phyloP scores from a whole-genome alignment of 2,113 vertebrate species.

The Triplophysa rosa region DNA sequence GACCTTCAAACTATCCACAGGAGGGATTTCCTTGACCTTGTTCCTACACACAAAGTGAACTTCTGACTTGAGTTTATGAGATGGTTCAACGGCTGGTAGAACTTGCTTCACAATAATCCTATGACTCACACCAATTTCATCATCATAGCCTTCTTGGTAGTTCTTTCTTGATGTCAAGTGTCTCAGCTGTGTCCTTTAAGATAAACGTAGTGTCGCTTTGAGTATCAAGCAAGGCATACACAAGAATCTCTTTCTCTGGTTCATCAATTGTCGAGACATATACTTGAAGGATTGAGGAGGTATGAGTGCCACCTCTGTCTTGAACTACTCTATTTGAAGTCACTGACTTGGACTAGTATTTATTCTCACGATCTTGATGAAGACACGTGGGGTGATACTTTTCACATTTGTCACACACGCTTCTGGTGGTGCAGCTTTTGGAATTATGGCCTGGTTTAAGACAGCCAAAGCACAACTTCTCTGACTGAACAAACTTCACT shows the following conservation, averaged over 20 bases:
- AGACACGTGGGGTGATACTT: slow-evolving; percentile 43
- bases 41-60: slow-evolving; percentile 15
- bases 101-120: slow-evolving; percentile 39
- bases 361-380: slow-evolving; percentile 37
- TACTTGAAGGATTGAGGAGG: slow-evolving; percentile 11
- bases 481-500: slow-evolving; percentile 49
- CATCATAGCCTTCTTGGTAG: not conserved
- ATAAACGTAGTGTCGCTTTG: too few species aligned
- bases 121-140: slow-evolving; percentile 33
- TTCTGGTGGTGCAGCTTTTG: slow-evolving; percentile 37
- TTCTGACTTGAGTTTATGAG: slow-evolving; percentile 36
- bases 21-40: slow-evolving; percentile 27
- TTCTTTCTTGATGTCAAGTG: too few species aligned
- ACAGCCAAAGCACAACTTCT: slow-evolving; percentile 53
- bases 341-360: not conserved
- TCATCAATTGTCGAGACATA: slow-evolving; percentile 12
- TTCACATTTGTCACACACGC: slow-evolving; percentile 36
- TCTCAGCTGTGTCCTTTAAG: too few species aligned
- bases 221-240: too few species aligned
- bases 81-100: not conserved
- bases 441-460: slow-evolving; percentile 44
- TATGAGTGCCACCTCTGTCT: slow-evolving; percentile 1
- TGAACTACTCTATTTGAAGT: slow-evolving; percentile 32
- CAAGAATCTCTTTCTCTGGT: slow-evolving; percentile 26
- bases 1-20: slow-evolving; percentile 22